phyloP scores from a whole-genome alignment of 2,797 vertebrate species.

The Diceros bicornis region DNA sequence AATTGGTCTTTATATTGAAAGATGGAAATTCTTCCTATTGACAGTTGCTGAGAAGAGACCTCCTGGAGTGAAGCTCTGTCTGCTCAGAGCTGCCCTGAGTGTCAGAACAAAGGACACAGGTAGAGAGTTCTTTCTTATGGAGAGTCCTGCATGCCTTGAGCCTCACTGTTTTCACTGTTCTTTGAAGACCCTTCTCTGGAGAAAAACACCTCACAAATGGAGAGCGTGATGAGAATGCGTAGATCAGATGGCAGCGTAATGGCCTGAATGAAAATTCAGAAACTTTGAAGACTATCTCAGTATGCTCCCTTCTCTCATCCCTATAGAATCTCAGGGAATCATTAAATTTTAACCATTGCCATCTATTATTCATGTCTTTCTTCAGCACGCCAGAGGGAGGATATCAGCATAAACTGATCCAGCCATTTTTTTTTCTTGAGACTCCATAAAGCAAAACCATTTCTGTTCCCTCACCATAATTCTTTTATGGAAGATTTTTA shows the following conservation, averaged over 20 bases:
- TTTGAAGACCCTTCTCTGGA: background rate
- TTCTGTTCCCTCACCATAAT: background rate
- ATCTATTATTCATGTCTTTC: background rate
- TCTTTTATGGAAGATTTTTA: slow-evolving; percentile 11
- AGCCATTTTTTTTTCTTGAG: slow-evolving; percentile 11
- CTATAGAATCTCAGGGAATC: background rate
- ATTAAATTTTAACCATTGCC: background rate
- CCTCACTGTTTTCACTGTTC: background rate
- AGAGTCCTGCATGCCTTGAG: too few species aligned
- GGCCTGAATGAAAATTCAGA: slow-evolving; percentile 18
- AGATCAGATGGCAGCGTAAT: background rate
- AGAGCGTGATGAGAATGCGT: background rate
- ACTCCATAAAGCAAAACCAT: slow-evolving; percentile 51
- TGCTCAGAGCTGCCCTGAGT: background rate
- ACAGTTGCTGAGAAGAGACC: background rate
- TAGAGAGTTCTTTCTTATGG: background rate
- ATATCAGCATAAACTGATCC: slow-evolving; percentile 23
- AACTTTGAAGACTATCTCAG: background rate
- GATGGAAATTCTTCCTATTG: background rate
- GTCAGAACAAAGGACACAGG: background rate
- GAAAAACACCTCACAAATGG: slow-evolving; percentile 10
- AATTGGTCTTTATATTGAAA: slow-evolving; percentile 50
- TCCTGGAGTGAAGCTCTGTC: background rate
- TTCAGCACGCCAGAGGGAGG: background rate
- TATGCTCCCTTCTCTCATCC: background rate